Base-by-base conservation (phyloP, 2,888 invertebrate species). In the Chaitophorus viminalis region DNA sequence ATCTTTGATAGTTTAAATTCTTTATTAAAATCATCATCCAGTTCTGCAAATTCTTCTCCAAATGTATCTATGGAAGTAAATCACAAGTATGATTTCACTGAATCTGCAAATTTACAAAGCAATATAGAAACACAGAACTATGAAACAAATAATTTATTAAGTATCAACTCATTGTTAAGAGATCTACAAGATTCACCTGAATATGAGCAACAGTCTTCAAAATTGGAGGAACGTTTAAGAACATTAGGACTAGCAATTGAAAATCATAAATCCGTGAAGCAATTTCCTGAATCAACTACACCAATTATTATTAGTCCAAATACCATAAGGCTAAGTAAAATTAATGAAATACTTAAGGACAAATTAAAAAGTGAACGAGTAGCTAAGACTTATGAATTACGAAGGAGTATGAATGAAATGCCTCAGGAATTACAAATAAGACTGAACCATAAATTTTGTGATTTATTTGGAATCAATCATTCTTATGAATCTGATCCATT, bases 321-420 rank as follows among this genome's bases (percentile, higher is more conserved):
- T 86, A 31, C 39, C 21, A 21, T 78, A n/a, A 31, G 83, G n/a
- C 18, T 36, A 54, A 18, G 74, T 0, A 77, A 72, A 88, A 88
- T 81, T 54, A 82, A 52, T 65, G 75, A 85, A 46, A 81, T 82
- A 75, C 79, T 88, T 25, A 33, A 54, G 14, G n/a, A 83, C 31
- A 88, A 81, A 78, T 54, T 88, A 17, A 88, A 87, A 85, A 89
- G 89, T 74, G 89, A 90, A 88, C 82, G 88, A 36, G 89, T 89
- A n/a, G 90, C 90, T 25, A 90, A 90, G 79, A 89, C 87, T 33
- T 90, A 90, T 86, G 89, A 90, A 87, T 83, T 90, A 70, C 89
- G 89, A 46, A 85, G 85, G 14, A 88, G 88, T 52, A 83, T 90
- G 54, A 82, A 88, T n/a, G 81, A 89, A 31, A 70, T 90, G 60